These are phyloP conservation scores for Acyrthosiphon pisum DNA, from an alignment of 1,140 invertebrate genomes.

Conservation along the genomic window DNA sequence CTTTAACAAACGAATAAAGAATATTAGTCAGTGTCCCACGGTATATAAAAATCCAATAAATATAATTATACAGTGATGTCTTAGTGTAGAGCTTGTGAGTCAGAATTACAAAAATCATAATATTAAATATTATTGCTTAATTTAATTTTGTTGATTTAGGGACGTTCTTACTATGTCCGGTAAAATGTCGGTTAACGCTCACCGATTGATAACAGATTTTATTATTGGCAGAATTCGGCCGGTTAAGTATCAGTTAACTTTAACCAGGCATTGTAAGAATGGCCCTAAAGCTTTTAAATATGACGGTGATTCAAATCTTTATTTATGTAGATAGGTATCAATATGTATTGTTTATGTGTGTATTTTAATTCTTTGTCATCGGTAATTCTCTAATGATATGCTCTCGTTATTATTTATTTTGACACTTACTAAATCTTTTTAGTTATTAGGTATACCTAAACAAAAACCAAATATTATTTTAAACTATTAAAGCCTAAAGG, in stretches of 20 bases:
- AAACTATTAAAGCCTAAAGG: not conserved
- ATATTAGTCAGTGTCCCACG: conserved; percentile 46
- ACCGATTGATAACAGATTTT: too few relatives aligned
- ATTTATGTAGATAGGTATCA: not conserved
- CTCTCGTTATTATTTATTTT: not conserved
- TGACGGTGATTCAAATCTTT: not conserved
- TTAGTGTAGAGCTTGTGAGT: not conserved
- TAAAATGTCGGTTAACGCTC: too few relatives aligned
- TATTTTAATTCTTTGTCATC: not conserved
- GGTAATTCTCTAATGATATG: not conserved
- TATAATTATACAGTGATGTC: conserved; percentile 33
- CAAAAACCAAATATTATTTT: not conserved
- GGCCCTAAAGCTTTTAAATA: not conserved
- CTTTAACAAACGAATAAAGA: conserved; percentile 55
- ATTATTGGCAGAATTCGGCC: too few relatives aligned
- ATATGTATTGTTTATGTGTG: not conserved
- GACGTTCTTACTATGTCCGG: too few relatives aligned
- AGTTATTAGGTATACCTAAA: not conserved
- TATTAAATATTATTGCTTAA: not conserved
- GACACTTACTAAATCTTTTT: not conserved
- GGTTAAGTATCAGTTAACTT: too few relatives aligned
- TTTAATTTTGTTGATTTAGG: not conserved
- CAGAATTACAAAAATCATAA: not conserved
- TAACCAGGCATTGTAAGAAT: too few relatives aligned
- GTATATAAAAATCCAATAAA: conserved; percentile 47